Conservation (phyloP, 2,888 invertebrate genomes). For the Diarsia mendica region DNA sequence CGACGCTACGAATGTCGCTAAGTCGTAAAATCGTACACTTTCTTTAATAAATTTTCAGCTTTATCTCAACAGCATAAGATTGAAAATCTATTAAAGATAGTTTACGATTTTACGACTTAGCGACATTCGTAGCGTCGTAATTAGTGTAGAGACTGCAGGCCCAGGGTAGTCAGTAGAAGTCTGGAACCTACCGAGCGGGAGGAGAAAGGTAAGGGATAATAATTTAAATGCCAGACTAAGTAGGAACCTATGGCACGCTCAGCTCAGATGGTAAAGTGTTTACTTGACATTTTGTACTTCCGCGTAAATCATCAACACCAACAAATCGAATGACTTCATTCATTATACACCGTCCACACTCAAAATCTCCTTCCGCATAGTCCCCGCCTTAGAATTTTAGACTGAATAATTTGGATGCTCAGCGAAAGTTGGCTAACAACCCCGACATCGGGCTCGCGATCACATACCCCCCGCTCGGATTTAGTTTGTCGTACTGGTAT, state of each 20-base stretch:
- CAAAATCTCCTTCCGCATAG: conserved; percentile 52
- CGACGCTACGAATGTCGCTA: too few relatives aligned
- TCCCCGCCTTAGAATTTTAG: conserved; percentile 69
- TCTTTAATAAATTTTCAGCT: too few relatives aligned
- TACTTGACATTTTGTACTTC: background rate
- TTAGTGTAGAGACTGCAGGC: too few relatives aligned
- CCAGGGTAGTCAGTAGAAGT: too few relatives aligned
- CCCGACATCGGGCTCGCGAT: conserved; percentile 68
- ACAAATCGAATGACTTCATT: background rate
- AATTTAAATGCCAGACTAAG: background rate
- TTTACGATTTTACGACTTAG: too few relatives aligned
- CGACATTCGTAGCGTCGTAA: too few relatives aligned
- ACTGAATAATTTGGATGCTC: conserved; percentile 81
- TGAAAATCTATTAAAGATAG: too few relatives aligned
- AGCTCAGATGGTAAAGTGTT: background rate
- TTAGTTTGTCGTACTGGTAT: conserved; percentile 72
- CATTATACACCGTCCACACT: conserved; percentile 6
- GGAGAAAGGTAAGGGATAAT: too few relatives aligned
- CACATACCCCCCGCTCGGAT: conserved; percentile 65
- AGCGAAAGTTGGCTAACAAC: conserved; percentile 78
- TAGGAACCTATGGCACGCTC: background rate
- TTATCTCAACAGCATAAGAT: too few relatives aligned
- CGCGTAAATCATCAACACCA: background rate
- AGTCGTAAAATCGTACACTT: too few relatives aligned
- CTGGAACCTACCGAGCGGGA: too few relatives aligned